phyloP scores from a whole-genome alignment of 1,140 invertebrate species.

The Drosophila saltans region DNA sequence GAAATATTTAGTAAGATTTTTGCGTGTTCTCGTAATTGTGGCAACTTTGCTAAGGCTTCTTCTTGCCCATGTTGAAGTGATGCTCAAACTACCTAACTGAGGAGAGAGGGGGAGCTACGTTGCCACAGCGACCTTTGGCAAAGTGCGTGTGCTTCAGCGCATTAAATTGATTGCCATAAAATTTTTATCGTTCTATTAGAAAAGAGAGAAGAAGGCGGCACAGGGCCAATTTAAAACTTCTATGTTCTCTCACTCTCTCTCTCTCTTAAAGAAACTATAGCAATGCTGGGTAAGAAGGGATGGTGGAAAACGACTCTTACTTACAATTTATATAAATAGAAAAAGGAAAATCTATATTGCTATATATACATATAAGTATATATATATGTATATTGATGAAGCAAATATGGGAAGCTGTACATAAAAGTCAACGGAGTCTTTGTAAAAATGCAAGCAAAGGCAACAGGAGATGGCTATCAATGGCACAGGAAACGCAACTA shows the following conservation, averaged over 20 bases:
- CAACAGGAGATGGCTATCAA: conserved; percentile 63
- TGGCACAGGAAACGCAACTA: conserved; percentile 55
- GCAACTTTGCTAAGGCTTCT: conserved; percentile 65
- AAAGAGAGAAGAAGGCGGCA: conserved; percentile 25
- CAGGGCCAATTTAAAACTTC: conserved; percentile 48
- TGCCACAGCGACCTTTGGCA: conserved; percentile 54
- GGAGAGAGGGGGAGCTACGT: conserved; percentile 15
- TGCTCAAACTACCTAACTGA: not conserved
- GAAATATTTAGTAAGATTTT: conserved; percentile 78
- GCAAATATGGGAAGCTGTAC: conserved; percentile 8
- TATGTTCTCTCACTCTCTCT: not conserved
- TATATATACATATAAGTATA: not conserved
- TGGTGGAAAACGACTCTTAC: conserved; percentile 18
- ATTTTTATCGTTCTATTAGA: conserved; percentile 47
- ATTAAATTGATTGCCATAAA: conserved; percentile 79
- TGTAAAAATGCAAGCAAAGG: conserved; percentile 62
- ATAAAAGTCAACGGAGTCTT: conserved; percentile 36
- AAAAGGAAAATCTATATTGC: conserved; percentile 40
- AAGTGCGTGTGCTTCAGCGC: conserved; percentile 69
- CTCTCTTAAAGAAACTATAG: conserved; percentile 36
- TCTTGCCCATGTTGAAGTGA: not conserved
- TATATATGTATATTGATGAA: conserved; percentile 48
- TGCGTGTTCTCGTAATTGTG: conserved; percentile 56
- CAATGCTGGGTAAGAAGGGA: conserved; percentile 21
- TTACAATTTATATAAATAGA: conserved; percentile 50